Conservation (phyloP, 2,113 vertebrate genomes). For the Elaphurus davidianus region DNA sequence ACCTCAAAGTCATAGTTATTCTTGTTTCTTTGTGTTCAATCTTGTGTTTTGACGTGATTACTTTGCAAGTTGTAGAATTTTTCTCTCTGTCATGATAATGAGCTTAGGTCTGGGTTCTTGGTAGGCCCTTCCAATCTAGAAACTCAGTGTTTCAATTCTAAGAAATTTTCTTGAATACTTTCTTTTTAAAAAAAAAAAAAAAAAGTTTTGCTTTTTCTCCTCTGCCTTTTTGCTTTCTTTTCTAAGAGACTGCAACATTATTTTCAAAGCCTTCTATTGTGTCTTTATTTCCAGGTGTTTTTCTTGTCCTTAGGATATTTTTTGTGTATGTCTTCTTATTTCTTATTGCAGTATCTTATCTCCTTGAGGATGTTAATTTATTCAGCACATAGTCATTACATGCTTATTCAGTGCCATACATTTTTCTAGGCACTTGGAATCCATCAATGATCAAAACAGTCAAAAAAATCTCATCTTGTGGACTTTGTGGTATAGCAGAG, state of each 20-base stretch:
- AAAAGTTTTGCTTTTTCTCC: neutral
- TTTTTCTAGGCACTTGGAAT: neutral
- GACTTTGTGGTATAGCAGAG: neutral
- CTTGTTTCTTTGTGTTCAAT: neutral
- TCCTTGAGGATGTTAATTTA: neutral
- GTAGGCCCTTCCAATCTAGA: neutral
- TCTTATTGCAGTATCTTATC: neutral
- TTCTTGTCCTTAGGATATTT: neutral
- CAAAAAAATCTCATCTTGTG: neutral
- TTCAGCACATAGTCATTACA: neutral
- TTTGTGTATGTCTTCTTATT: neutral
- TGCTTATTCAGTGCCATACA: neutral
- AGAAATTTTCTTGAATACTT: neutral
- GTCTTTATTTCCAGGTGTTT: neutral
- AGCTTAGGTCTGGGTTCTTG: neutral
- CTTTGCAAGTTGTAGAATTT: neutral
- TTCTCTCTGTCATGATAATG: neutral
- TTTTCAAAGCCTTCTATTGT: neutral
- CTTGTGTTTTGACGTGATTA: neutral
- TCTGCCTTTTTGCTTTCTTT: neutral
- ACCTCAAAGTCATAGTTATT: no score
- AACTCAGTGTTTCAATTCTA: neutral
- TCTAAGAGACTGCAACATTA: neutral
- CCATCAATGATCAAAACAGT: neutral
- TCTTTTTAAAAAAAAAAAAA: neutral